Conservation (phyloP, 1,140 invertebrate species). For the Euglossa dilemma region DNA sequence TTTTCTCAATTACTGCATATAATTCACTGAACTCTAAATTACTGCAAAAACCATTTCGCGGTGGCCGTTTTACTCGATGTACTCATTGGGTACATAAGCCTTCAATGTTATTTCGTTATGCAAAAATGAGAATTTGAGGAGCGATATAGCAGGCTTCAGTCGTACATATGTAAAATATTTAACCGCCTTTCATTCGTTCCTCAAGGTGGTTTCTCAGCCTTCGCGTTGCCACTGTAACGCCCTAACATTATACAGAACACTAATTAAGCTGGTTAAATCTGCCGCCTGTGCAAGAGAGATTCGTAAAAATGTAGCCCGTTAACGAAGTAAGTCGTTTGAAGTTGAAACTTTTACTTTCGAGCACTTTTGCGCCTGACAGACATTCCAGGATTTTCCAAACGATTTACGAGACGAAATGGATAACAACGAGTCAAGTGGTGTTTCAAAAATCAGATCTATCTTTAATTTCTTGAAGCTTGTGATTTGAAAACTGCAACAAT, state of each 20-base stretch:
- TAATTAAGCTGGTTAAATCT: constrained; percentile 23
- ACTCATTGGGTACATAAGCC: not conserved
- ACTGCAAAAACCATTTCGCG: not conserved
- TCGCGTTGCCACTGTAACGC: not conserved
- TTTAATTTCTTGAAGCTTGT: too few species aligned
- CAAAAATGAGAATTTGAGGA: not conserved
- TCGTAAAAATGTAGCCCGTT: not conserved
- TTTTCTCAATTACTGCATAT: not conserved
- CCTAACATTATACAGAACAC: not conserved
- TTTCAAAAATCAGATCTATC: too few species aligned
- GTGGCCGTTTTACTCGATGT: not conserved
- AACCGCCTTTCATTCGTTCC: not conserved
- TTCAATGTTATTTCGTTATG: not conserved
- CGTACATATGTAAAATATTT: not conserved
- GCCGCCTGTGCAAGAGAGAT: not conserved
- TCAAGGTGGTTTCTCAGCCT: constrained; percentile 15
- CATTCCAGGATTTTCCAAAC: not conserved
- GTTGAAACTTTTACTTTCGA: not conserved
- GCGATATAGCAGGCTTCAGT: not conserved
- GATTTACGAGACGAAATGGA: not conserved
- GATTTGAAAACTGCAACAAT: too few species aligned
- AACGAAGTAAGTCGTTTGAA: not conserved
- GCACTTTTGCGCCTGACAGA: not conserved
- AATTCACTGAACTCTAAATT: not conserved
- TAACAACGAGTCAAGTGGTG: not conserved